Conservation (phyloP, 2,888 invertebrate genomes). For the Drosophila yooni region DNA sequence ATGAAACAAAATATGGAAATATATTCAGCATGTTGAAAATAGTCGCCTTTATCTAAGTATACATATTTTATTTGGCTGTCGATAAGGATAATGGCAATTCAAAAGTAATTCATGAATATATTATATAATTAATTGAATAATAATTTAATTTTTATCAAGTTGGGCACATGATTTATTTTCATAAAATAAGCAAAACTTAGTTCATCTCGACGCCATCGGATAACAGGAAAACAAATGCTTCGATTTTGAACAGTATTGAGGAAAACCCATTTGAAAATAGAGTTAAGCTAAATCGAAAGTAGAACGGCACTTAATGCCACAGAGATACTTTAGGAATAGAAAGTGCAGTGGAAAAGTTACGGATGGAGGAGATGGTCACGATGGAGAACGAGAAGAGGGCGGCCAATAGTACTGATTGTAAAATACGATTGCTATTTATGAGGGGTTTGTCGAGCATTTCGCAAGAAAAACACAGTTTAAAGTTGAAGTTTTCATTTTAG, state of each 20-base stretch:
- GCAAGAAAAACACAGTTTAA: background rate
- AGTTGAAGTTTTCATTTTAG: background rate
- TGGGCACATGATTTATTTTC: background rate
- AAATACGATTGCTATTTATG: background rate
- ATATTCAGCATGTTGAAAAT: background rate
- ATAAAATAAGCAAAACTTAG: background rate
- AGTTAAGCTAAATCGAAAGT: too few species aligned
- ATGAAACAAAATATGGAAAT: background rate
- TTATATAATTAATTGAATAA: background rate
- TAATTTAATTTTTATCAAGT: background rate
- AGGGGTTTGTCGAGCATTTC: background rate
- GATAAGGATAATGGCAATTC: slow-evolving; percentile 8
- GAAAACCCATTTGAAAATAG: background rate
- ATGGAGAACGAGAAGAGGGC: background rate
- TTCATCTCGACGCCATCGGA: background rate
- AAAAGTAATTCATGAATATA: background rate
- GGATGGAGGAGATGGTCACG: background rate
- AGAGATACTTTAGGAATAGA: background rate
- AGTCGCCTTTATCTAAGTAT: background rate
- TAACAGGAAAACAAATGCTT: background rate
- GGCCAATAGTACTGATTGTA: background rate
- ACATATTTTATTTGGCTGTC: background rate
- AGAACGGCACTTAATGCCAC: background rate
- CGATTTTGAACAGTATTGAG: background rate
- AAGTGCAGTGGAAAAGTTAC: background rate